A percentile compares a stretch with the other conserved stretches of the same genome.
Conservation (phyloP, 2,888 invertebrate species). For the Spilarctia lutea region DNA sequence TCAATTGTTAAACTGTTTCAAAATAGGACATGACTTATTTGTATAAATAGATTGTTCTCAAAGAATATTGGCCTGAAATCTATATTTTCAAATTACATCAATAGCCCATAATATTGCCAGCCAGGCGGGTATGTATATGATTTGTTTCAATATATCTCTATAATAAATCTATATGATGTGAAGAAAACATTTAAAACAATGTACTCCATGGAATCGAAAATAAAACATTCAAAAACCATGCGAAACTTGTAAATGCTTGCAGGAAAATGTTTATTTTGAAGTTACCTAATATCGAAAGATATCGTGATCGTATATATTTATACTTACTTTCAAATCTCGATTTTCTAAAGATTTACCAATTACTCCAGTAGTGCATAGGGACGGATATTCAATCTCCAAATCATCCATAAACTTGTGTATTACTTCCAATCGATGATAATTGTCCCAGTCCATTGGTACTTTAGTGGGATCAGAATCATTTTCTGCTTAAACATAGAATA, state of each 20-base stretch:
- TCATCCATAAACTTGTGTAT: conserved; percentile 74
- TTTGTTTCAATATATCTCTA: too few species aligned
- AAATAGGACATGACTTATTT: not conserved
- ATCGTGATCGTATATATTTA: not conserved
- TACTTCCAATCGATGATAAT: conserved; percentile 70
- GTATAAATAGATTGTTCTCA: not conserved
- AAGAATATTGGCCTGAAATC: too few species aligned
- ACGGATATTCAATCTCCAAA: conserved; percentile 70
- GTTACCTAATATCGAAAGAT: not conserved
- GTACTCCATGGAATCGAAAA: not conserved
- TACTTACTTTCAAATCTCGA: conserved; percentile 71
- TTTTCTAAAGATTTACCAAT: conserved; percentile 77
- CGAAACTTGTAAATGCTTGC: not conserved
- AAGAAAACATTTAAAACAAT: too few species aligned
- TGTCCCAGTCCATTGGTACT: conserved; percentile 69
- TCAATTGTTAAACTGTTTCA: not conserved
- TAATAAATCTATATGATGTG: too few species aligned
- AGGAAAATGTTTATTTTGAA: not conserved
- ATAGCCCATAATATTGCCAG: too few species aligned
- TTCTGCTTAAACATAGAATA: not conserved
- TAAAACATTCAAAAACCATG: not conserved
- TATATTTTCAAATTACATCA: too few species aligned
- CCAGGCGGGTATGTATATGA: too few species aligned
- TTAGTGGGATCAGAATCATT: conserved; percentile 3
- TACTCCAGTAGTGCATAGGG: conserved; percentile 70